phyloP scores from a whole-genome alignment of 2,888 invertebrate genomes.

The Trichopoda pennipes region DNA sequence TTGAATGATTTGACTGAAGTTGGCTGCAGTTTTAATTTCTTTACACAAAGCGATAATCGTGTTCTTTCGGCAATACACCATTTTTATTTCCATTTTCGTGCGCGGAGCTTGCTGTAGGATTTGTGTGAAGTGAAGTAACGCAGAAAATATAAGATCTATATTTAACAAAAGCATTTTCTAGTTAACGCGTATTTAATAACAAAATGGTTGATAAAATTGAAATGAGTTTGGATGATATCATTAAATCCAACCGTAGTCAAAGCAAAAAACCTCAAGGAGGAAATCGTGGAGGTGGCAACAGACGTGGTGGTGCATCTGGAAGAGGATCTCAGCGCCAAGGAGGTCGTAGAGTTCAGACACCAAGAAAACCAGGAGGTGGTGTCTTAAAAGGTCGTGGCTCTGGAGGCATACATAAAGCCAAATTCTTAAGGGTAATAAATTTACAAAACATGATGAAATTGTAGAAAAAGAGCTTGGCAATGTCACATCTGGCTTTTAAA shows the following conservation, averaged over 20 bases:
- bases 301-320: slow-evolving; percentile 79
- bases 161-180: not conserved
- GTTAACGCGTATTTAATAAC: slow-evolving; percentile 66
- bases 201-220: slow-evolving; percentile 97
- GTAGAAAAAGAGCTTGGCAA: slow-evolving; percentile 48
- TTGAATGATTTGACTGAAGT: too few relatives aligned
- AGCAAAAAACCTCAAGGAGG: slow-evolving; percentile 81
- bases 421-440: slow-evolving; percentile 79
- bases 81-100: slow-evolving; percentile 58
- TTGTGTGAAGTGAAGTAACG: not conserved
- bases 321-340: slow-evolving; percentile 72
- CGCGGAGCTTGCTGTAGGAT: not conserved
- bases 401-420: slow-evolving; percentile 82
- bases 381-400: slow-evolving; percentile 87
- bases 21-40: too few relatives aligned
- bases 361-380: slow-evolving; percentile 78
- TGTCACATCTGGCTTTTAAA: slow-evolving; percentile 53
- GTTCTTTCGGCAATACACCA: slow-evolving; percentile 25
- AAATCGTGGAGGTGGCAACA: slow-evolving; percentile 79
- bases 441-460: slow-evolving; percentile 65
- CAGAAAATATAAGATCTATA: not conserved
- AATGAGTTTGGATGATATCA: slow-evolving; percentile 98
- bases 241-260: slow-evolving; percentile 87
- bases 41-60: too few relatives aligned
- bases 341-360: slow-evolving; percentile 86